Conservation (phyloP, 2,888 invertebrate species). For the Polietes domitor region DNA sequence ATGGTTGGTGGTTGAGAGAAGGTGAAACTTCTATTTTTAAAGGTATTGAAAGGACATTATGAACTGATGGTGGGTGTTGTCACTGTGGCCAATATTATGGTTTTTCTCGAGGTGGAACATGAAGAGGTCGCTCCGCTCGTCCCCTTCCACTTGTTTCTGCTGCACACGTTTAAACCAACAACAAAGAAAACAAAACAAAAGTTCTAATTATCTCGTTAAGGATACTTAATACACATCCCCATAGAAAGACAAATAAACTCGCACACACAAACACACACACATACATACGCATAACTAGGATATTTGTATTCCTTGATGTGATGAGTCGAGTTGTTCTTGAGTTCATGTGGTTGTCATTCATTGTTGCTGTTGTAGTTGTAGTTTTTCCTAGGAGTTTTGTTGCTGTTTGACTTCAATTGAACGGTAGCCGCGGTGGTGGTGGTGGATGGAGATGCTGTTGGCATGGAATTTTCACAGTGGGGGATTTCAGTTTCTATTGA, state of each 20-base stretch:
- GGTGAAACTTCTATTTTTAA: neutral
- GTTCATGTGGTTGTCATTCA: constrained; percentile 24
- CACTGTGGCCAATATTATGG: neutral
- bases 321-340: constrained; percentile 19
- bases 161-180: neutral
- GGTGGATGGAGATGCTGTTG: no score
- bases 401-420: neutral
- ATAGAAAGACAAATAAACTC: neutral
- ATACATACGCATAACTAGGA: neutral
- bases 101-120: neutral
- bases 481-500: no score
- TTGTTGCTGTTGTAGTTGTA: neutral
- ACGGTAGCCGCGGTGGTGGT: neutral
- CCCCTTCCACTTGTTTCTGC: neutral
- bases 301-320: constrained; percentile 19
- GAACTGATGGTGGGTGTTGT: neutral
- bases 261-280: neutral
- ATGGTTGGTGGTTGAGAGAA: neutral
- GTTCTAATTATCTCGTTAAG: constrained; percentile 77
- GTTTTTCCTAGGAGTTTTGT: neutral
- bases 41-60: constrained; percentile 23
- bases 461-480: no score
- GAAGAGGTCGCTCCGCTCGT: neutral
- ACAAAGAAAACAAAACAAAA: constrained; percentile 48
- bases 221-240: constrained; percentile 69